Conservation (phyloP, 2,797 vertebrate genomes). For the Liasis olivaceus region DNA sequence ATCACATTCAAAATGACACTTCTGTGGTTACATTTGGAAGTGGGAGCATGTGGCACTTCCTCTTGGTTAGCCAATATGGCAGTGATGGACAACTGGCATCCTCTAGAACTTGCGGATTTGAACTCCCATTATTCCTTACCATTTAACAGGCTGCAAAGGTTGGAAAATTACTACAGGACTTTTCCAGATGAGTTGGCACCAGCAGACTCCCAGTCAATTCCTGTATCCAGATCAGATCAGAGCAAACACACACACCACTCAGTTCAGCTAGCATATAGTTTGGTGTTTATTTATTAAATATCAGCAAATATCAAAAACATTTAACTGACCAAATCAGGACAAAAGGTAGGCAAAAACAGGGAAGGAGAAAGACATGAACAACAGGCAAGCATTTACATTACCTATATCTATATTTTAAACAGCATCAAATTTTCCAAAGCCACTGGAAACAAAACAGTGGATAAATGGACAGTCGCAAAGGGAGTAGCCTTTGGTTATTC, state of each 20-base stretch:
- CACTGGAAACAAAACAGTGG: not conserved
- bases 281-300: not conserved
- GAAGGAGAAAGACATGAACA: not conserved
- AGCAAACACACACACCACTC: not conserved
- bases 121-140: not conserved
- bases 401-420: not conserved
- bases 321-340: not conserved
- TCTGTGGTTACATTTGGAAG: not conserved
- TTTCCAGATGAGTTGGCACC: not conserved
- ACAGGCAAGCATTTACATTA: not conserved
- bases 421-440: not conserved
- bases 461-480: not conserved
- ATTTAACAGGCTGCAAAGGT: not conserved
- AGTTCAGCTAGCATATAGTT: not conserved
- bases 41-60: not conserved
- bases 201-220: not conserved
- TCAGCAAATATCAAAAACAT: not conserved
- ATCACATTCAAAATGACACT: not conserved
- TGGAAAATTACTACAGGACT: not conserved
- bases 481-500: not conserved
- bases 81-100: not conserved
- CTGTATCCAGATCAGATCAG: not conserved
- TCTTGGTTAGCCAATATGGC: not conserved
- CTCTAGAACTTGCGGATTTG: not conserved
- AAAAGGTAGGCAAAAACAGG: not conserved